Conservation (phyloP, 2,888 invertebrate genomes). For the Archips crataeganus region DNA sequence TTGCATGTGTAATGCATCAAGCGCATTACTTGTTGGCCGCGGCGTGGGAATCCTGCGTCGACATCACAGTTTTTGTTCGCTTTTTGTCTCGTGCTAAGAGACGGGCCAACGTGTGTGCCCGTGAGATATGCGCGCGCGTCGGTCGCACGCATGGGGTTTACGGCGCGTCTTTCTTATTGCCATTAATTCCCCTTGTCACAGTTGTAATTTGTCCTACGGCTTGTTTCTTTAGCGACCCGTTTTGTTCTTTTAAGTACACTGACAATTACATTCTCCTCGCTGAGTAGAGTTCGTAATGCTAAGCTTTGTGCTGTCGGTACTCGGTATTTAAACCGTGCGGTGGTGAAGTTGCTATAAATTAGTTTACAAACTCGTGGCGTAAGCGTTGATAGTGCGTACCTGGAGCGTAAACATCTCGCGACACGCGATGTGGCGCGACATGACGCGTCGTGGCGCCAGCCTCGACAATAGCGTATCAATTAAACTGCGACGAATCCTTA, state of each 20-base stretch:
- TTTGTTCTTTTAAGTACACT: slow-evolving; percentile 16
- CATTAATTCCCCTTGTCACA: slow-evolving; percentile 42
- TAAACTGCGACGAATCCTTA: slow-evolving; percentile 34
- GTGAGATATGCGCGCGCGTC: slow-evolving; percentile 35
- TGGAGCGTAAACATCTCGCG: slow-evolving; percentile 29
- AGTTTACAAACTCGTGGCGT: slow-evolving; percentile 36
- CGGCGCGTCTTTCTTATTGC: slow-evolving; percentile 40
- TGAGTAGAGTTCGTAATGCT: background rate
- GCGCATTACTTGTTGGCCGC: slow-evolving; percentile 68
- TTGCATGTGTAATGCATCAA: slow-evolving; percentile 77
- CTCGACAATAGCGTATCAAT: slow-evolving; percentile 17
- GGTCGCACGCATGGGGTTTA: slow-evolving; percentile 33
- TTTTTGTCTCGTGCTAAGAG: slow-evolving; percentile 73
- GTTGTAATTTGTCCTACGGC: slow-evolving; percentile 32
- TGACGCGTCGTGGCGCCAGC: slow-evolving; percentile 34
- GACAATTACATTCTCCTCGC: slow-evolving; percentile 3
- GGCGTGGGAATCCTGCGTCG: slow-evolving; percentile 72
- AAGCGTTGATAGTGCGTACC: slow-evolving; percentile 31
- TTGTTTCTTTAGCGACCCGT: slow-evolving; percentile 32
- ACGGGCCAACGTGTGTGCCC: slow-evolving; percentile 49
- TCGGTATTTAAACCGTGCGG: background rate
- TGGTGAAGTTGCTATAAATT: slow-evolving; percentile 34
- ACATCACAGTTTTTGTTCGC: slow-evolving; percentile 58
- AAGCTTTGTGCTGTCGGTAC: slow-evolving; percentile 10
- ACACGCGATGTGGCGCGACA: slow-evolving; percentile 39